Percentiles rank a stretch among this genome's conserved stretches.
These are phyloP conservation scores for Amphipyra berbera DNA, from an alignment of 2,888 invertebrate species.

Conservation along the genomic window DNA sequence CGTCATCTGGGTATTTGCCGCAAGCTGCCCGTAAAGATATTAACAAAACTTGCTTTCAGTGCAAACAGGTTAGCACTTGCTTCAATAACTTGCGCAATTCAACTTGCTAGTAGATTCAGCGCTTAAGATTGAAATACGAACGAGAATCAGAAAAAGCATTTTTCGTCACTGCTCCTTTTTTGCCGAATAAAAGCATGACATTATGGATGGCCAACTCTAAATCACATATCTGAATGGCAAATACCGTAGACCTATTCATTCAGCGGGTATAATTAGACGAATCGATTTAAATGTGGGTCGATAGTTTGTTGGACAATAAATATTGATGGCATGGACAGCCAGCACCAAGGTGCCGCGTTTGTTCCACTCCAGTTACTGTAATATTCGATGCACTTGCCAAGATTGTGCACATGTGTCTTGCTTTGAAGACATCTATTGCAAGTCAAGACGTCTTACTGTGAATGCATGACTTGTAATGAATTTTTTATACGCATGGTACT, in stretches of 20 bases:
- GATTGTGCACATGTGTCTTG: conserved; percentile 26
- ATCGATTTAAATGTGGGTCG: conserved; percentile 47
- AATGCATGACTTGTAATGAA: background rate
- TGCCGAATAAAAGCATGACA: too few species aligned
- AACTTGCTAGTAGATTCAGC: too few species aligned
- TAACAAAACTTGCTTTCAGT: too few species aligned
- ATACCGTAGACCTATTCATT: conserved; percentile 51
- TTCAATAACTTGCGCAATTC: too few species aligned
- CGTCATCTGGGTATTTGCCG: too few species aligned
- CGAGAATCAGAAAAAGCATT: too few species aligned
- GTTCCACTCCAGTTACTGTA: conserved; percentile 73
- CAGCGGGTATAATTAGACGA: conserved; percentile 44
- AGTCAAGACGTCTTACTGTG: background rate
- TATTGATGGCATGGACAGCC: conserved; percentile 61
- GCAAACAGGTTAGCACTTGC: too few species aligned
- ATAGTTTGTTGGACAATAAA: conserved; percentile 61
- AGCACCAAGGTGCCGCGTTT: conserved; percentile 60
- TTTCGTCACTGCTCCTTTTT: too few species aligned
- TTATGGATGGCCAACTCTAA: too few species aligned
- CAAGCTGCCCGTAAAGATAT: too few species aligned
- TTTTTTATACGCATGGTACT: background rate
- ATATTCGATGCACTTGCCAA: conserved; percentile 70
- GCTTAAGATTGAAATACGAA: too few species aligned
- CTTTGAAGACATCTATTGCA: conserved; percentile 12
- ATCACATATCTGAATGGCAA: conserved; percentile 47